Evolutionary conservation across 2,888 invertebrate genomes (phyloP).

Genomic region (Oscheius sp.): DNA sequence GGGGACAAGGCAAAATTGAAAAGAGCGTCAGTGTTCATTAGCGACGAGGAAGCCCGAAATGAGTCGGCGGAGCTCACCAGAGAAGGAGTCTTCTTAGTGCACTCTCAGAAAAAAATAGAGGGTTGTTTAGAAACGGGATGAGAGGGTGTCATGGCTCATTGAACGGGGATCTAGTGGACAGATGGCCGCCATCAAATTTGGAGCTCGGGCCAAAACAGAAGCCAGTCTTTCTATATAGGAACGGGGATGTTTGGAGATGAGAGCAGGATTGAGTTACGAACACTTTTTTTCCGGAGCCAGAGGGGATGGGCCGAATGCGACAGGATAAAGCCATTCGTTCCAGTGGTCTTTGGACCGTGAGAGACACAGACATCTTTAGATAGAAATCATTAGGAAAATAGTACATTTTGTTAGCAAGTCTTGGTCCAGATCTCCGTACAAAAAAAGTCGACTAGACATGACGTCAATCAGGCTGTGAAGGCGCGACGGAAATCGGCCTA

Average conservation of each 20-base stretch:
- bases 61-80: constrained; percentile 1
- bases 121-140: background rate
- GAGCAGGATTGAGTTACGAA: background rate
- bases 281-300: constrained; percentile 7
- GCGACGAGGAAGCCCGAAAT: constrained; percentile 18
- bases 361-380: too few species aligned
- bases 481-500: too few species aligned
- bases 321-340: too few species aligned
- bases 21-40: constrained; percentile 29
- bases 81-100: background rate
- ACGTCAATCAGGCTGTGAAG: too few species aligned
- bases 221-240: background rate
- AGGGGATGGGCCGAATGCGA: background rate
- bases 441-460: too few species aligned
- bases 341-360: too few species aligned
- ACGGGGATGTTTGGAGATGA: too few species aligned
- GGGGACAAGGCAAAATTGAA: constrained; percentile 21
- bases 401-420: too few species aligned
- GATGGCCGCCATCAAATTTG: constrained; percentile 33
- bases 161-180: constrained; percentile 15
- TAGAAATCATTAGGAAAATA: too few species aligned
- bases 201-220: constrained; percentile 9
- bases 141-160: constrained; percentile 22
- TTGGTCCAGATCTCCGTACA: too few species aligned
- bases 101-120: background rate